Base-by-base conservation (phyloP, 2,888 invertebrate genomes). In the Parascotia fuliginaria region DNA sequence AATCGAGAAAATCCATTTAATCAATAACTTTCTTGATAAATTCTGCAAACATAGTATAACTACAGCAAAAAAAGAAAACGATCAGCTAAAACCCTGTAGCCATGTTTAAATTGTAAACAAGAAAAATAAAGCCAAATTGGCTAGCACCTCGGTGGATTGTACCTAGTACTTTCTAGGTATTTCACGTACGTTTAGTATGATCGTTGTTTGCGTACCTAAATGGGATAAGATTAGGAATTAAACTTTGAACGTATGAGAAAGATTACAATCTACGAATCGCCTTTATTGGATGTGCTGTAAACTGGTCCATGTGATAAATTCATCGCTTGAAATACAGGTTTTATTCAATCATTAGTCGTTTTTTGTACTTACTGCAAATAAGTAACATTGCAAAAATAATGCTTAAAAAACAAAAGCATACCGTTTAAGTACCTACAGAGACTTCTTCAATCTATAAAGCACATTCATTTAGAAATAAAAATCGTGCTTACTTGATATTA, bases 221-320 rank as follows among this genome's bases (percentile, higher is more conserved):
- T 48, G 43, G 31, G 44, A 55, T 66, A 43, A 48, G 37, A 48
- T 47, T 55, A 24, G 40, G 34, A 47, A 65, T 59, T 66, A 45
- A 62, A 56, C 54, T 62, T 62, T 66, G 56, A 60, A 51, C 47
- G 16, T 51, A 46, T 51, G 64, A 46, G 48, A 50, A 44, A 33
- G 50, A 55, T 53, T 42, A 55, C 48, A 56, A 55, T 63, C 48
- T 57, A 24, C 37, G 50, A 55, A 60, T 56, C 43, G 50, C 31
- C 33, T 50, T 60, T 66, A 54, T 59, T 59, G 47, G 51, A 45
- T 51, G 39, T 43, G 38, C 27, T 52, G 42, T 38, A 39, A 55
- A 51, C 12, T 48, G 54, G 44, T 48, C 51, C 60, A 44, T 32
- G 48, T 31, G 24, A 15, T 24, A 31, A 15, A 22, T 22, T 19